These are phyloP conservation scores for Muscidifurax raptorellus DNA, from an alignment of 1,140 invertebrate genomes.

Conservation along the genomic window DNA sequence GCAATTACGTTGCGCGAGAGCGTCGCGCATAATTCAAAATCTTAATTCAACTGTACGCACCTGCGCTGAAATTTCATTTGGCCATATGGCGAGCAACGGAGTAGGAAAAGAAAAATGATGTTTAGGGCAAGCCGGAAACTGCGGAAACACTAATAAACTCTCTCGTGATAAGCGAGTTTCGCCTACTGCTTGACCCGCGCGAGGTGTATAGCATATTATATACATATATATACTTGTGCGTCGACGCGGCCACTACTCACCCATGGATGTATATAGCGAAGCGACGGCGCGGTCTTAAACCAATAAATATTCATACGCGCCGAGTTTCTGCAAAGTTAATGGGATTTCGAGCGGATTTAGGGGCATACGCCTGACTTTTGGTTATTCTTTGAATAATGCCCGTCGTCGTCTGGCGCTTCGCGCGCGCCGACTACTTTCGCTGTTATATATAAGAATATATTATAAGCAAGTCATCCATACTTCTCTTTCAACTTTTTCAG, in stretches of 20 bases:
- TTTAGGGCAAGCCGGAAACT: not conserved
- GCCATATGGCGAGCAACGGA: not conserved
- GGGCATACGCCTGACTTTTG: conserved; percentile 1
- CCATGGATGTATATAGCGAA: not conserved
- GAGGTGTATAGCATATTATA: not conserved
- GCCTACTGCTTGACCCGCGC: not conserved
- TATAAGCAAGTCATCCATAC: too few species aligned
- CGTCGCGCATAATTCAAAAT: conserved; percentile 9
- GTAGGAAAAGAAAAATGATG: not conserved
- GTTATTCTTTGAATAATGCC: conserved; percentile 27
- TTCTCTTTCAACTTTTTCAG: too few species aligned
- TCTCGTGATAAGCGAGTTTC: conserved; percentile 31
- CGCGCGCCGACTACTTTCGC: not conserved
- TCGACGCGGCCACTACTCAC: too few species aligned
- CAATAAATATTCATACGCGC: conserved; percentile 41
- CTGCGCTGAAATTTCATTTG: conserved; percentile 31
- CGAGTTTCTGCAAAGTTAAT: conserved; percentile 16
- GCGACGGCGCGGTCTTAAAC: not conserved
- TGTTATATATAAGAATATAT: too few species aligned
- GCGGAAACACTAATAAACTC: conserved; percentile 28
- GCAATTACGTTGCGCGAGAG: not conserved
- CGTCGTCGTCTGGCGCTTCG: not conserved
- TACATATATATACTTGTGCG: too few species aligned
- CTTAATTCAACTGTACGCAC: conserved; percentile 17
- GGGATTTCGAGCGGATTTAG: conserved; percentile 27